Conservation (phyloP, 2,888 invertebrate species). For the Apamea epomidion region DNA sequence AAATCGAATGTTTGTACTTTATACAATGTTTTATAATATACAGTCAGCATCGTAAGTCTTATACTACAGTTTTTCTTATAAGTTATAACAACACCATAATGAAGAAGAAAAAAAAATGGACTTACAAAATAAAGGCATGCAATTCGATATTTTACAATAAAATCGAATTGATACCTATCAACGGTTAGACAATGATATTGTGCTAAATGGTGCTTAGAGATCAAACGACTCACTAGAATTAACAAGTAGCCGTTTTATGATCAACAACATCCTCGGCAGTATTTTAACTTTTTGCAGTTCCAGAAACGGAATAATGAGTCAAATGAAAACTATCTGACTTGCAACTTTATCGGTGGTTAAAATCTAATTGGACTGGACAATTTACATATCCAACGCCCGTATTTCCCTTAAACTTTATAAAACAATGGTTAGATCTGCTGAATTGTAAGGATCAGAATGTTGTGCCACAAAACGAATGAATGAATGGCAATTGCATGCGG, state of each 20-base stretch:
- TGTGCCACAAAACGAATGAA: neutral
- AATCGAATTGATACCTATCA: neutral
- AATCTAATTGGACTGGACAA: neutral
- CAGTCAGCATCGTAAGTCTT: conserved; percentile 5
- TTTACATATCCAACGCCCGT: neutral
- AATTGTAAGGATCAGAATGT: neutral
- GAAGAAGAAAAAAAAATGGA: neutral
- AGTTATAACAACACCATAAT: neutral
- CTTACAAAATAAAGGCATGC: neutral
- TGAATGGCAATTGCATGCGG: neutral
- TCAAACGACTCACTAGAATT: neutral
- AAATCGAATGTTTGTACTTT: conserved; percentile 8
- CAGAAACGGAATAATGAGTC: neutral
- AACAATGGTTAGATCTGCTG: neutral
- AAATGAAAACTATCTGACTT: neutral
- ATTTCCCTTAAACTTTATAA: neutral
- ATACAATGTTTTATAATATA: conserved; percentile 1
- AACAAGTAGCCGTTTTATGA: neutral
- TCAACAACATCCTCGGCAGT: neutral
- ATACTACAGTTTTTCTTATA: neutral
- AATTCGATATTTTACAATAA: neutral
- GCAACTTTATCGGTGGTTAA: neutral
- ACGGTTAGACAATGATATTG: neutral
- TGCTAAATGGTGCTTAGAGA: neutral
- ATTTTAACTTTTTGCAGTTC: neutral